Evolutionary conservation across 2,113 vertebrate genomes (phyloP).

Genomic region (Mormoops blainvillei): DNA sequence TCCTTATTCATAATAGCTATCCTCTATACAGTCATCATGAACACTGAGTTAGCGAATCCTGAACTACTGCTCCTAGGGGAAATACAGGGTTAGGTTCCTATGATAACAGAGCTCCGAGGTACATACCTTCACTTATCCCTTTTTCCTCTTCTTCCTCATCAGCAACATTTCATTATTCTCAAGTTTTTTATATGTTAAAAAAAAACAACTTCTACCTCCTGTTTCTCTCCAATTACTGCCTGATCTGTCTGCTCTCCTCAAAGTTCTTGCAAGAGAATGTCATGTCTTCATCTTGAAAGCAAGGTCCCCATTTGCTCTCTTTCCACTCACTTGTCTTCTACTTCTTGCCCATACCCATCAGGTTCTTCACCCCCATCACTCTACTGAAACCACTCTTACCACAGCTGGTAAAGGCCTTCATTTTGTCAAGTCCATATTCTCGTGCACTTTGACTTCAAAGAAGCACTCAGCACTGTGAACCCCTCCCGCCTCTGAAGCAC

Average conservation of each 20-base stretch:
- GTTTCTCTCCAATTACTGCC: neutral
- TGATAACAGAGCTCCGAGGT: neutral
- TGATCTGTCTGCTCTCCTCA: neutral
- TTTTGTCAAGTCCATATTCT: neutral
- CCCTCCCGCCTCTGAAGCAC: neutral
- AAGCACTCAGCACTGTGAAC: neutral
- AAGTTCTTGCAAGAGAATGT: neutral
- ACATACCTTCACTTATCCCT: neutral
- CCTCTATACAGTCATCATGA: neutral
- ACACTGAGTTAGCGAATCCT: neutral
- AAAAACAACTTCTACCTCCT: neutral
- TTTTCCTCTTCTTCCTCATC: neutral
- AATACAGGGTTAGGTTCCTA: neutral
- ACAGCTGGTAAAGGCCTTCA: neutral
- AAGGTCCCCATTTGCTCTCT: neutral
- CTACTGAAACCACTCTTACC: neutral
- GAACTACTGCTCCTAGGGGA: neutral
- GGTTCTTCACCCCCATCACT: neutral
- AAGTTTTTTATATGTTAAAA: neutral
- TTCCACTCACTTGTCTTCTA: neutral
- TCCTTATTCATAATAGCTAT: neutral
- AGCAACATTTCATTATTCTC: neutral
- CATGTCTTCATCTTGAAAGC: neutral
- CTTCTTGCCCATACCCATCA: neutral
- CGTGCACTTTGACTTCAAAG: neutral